phyloP scores from a whole-genome alignment of 2,797 vertebrate genomes.

The Meda fulgida region DNA sequence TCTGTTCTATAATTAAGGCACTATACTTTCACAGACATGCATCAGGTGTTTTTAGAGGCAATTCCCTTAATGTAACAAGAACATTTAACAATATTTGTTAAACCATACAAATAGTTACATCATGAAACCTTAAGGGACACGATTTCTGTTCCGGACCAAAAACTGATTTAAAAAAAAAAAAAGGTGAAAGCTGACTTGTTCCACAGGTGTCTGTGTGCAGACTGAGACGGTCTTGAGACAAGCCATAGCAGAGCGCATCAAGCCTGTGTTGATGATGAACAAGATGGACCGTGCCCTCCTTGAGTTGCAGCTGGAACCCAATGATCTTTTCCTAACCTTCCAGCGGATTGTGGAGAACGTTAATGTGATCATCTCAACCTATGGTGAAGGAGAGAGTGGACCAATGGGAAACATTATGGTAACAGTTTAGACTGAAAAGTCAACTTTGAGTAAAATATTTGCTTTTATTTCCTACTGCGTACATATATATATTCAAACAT shows the following conservation, averaged over 20 bases:
- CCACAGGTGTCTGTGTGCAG: slow-evolving; percentile 69
- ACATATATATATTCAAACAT: no score
- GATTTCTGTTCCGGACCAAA: not conserved
- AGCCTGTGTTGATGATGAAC: slow-evolving; percentile 70
- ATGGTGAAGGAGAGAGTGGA: slow-evolving; percentile 68
- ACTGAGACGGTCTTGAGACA: slow-evolving; percentile 69
- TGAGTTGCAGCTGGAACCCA: slow-evolving; percentile 69
- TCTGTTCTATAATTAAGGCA: not conserved
- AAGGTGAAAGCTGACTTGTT: not conserved
- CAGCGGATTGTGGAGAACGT: slow-evolving; percentile 68
- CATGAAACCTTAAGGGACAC: not conserved
- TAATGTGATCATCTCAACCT: slow-evolving; percentile 68
- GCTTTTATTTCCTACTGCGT: not conserved
- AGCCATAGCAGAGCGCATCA: slow-evolving; percentile 66
- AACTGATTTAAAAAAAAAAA: no score
- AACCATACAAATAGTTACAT: not conserved
- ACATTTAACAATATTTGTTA: not conserved
- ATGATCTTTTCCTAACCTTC: slow-evolving; percentile 70
- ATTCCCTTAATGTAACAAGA: not conserved
- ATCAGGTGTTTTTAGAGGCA: not conserved
- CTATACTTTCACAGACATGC: not conserved
- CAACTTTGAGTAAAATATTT: not conserved
- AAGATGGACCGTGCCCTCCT: slow-evolving; percentile 72
- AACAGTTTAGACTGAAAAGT: slow-evolving; percentile 12
- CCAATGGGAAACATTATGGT: slow-evolving; percentile 70